phyloP scores from a whole-genome alignment of 1,140 invertebrate genomes.

The Pseudomyrmex concolor region DNA sequence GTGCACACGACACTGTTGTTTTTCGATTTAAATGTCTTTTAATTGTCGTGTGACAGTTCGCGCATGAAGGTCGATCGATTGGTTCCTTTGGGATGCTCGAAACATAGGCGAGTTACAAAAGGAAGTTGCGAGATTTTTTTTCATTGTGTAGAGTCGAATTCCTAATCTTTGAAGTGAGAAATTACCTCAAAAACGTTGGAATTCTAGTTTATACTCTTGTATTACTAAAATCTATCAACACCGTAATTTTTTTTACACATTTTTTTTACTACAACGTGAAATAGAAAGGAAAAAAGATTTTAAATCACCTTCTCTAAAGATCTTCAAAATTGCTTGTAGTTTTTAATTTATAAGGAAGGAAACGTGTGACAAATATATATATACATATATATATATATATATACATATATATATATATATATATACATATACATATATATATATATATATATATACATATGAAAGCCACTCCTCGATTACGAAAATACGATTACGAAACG shows the following conservation, averaged over 20 bases:
- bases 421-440: neutral
- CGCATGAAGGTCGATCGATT: conserved; percentile 13
- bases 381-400: neutral
- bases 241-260: neutral
- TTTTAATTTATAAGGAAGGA: conserved; percentile 9
- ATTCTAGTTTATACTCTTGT: conserved; percentile 23
- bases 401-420: neutral
- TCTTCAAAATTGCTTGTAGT: neutral
- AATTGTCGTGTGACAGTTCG: conserved; percentile 9
- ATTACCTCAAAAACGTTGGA: neutral
- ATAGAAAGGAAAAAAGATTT: neutral
- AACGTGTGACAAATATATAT: neutral
- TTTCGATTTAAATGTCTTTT: neutral
- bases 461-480: neutral
- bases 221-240: conserved; percentile 5
- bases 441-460: neutral
- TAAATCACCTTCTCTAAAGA: neutral
- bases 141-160: neutral
- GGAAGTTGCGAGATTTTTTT: neutral
- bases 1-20: conserved; percentile 17
- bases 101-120: conserved; percentile 16
- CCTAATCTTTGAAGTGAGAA: neutral
- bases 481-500: conserved; percentile 30
- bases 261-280: neutral
- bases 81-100: conserved; percentile 16